phyloP scores from a whole-genome alignment of 2,113 vertebrate genomes.

The Coptodon bakossiorum region DNA sequence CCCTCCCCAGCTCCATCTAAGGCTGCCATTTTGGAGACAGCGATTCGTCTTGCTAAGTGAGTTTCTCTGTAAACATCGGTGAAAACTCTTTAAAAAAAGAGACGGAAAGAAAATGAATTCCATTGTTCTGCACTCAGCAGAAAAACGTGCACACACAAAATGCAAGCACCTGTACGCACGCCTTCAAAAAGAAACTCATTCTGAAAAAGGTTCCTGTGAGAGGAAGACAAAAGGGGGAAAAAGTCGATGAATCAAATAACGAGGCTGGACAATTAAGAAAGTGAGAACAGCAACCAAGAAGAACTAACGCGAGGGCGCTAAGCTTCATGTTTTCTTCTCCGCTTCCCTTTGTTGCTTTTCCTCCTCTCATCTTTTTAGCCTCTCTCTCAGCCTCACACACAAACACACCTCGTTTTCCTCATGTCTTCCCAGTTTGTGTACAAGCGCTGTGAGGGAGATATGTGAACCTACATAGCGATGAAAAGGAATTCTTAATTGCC shows the following conservation, averaged over 20 bases:
- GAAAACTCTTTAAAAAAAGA: neutral
- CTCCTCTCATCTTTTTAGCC: neutral
- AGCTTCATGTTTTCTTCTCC: conserved; percentile 27
- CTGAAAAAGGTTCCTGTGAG: neutral
- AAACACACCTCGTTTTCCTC: neutral
- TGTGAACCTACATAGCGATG: conserved; percentile 76
- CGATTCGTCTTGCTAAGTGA: conserved; percentile 47
- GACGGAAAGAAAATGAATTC: neutral
- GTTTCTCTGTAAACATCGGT: conserved; percentile 46
- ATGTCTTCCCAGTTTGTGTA: conserved; percentile 42
- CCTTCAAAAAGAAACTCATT: neutral
- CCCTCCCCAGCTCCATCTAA: conserved; percentile 17
- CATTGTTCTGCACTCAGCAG: conserved; percentile 29
- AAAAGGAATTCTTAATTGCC: conserved; percentile 85
- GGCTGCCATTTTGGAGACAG: conserved; percentile 53
- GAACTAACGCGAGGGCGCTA: neutral
- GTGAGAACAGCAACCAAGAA: conserved; percentile 25
- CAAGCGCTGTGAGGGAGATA: conserved; percentile 62
- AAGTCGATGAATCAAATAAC: conserved; percentile 28
- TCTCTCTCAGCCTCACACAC: neutral
- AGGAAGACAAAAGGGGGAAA: conserved; percentile 5
- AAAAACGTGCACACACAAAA: neutral
- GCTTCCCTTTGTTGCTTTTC: conserved; percentile 35
- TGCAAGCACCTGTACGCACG: neutral
- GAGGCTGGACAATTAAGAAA: conserved; percentile 8